phyloP scores from a whole-genome alignment of 2,113 vertebrate species.

The Pangasianodon gigas region DNA sequence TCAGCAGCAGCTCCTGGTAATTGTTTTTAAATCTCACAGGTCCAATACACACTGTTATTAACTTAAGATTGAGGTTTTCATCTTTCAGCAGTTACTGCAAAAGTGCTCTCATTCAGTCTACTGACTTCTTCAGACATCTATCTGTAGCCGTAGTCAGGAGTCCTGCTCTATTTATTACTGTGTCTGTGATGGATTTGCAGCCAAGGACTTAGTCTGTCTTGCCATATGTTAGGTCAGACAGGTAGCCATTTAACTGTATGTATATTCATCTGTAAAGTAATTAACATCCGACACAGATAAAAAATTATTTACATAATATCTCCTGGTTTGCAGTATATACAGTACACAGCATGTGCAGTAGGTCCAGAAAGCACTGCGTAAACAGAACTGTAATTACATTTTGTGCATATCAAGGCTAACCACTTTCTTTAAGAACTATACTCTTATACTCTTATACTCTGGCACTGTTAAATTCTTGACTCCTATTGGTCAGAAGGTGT shows the following conservation, averaged over 20 bases:
- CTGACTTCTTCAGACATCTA: slow-evolving; percentile 36
- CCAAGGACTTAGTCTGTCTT: slow-evolving; percentile 10
- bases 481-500: not conserved
- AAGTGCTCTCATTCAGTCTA: slow-evolving; percentile 39
- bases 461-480: not conserved
- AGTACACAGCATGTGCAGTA: not conserved
- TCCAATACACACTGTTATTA: not conserved
- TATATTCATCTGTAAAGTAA: not conserved
- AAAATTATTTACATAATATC: not conserved
- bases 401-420: not conserved
- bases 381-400: not conserved
- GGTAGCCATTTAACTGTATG: not conserved
- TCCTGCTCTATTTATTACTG: slow-evolving; percentile 24
- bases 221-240: slow-evolving; percentile 7
- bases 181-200: not conserved
- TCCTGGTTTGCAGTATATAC: not conserved
- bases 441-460: not conserved
- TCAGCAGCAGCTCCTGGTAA: not conserved
- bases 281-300: not conserved
- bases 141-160: slow-evolving; percentile 28
- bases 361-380: not conserved
- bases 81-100: not conserved
- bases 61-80: slow-evolving; percentile 28
- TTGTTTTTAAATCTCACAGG: not conserved
- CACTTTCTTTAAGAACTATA: not conserved